Evolutionary conservation across 1,140 invertebrate genomes (phyloP).

Genomic region (Ostrea edulis): DNA sequence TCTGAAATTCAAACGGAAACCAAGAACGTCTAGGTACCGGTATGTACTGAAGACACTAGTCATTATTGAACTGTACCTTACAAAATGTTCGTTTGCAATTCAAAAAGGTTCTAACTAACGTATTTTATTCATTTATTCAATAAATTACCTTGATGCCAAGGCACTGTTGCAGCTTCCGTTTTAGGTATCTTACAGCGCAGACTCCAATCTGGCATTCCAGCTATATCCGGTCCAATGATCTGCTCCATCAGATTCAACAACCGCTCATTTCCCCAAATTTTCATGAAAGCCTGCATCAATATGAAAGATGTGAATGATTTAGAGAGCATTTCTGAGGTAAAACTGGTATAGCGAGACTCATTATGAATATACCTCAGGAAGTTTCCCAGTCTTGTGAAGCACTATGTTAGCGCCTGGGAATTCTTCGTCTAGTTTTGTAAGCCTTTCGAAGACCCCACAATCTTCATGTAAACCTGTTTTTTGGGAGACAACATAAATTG

Average conservation of each 20-base stretch:
- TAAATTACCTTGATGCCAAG: slow-evolving; percentile 77
- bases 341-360: neutral
- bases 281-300: slow-evolving; percentile 65
- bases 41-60: neutral
- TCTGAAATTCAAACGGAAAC: slow-evolving; percentile 61
- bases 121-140: neutral
- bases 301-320: neutral
- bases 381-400: slow-evolving; percentile 70
- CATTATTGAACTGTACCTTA: no score
- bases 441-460: slow-evolving; percentile 69
- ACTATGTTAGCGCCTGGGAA: slow-evolving; percentile 75
- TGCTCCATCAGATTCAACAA: slow-evolving; percentile 76
- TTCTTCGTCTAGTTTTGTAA: slow-evolving; percentile 73
- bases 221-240: slow-evolving; percentile 75
- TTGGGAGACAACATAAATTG: neutral
- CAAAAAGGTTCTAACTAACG: neutral
- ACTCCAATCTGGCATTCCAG: slow-evolving; percentile 76
- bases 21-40: neutral
- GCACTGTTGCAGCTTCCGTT: slow-evolving; percentile 72
- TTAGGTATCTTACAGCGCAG: slow-evolving; percentile 74
- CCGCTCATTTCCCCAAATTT: slow-evolving; percentile 73
- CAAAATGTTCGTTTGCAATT: no score
- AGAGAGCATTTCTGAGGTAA: neutral
- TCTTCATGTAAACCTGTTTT: slow-evolving; percentile 72
- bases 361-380: slow-evolving; percentile 65